Conservation (phyloP, 2,113 vertebrate genomes). For the Tylochromis polylepis region DNA sequence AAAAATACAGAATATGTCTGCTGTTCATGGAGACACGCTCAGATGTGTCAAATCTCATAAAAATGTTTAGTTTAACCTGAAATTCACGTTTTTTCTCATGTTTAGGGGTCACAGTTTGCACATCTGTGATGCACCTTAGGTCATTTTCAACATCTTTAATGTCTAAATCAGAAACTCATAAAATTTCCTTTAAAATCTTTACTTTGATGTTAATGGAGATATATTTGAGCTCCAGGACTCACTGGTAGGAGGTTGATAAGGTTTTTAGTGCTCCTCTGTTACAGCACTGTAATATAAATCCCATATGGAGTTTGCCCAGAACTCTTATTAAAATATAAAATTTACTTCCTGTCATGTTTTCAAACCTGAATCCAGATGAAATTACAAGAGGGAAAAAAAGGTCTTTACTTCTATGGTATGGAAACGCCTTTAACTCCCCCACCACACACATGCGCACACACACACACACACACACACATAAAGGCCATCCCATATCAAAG, state of each 20-base stretch:
- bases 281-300: not conserved
- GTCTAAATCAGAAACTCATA: not conserved
- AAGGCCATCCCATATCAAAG: conserved; percentile 42
- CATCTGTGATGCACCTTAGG: fast-evolving
- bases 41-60: fast-evolving
- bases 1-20: not conserved
- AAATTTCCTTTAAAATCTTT: not conserved
- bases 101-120: not conserved
- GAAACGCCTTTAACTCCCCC: not conserved
- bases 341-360: not conserved
- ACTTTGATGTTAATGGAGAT: not conserved
- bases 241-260: not conserved
- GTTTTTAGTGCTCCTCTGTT: not conserved
- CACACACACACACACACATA: not conserved
- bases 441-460: not conserved
- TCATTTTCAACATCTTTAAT: not conserved
- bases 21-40: not conserved
- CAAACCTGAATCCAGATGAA: not conserved
- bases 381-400: not conserved
- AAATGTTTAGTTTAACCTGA: not conserved
- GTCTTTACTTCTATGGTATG: conserved; percentile 15
- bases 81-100: not conserved
- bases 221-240: not conserved
- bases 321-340: not conserved
- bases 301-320: not conserved